Evolutionary conservation across 2,113 vertebrate species (phyloP), one percentile per base, ranked within the genome.

Genomic region (Archocentrus centrarchus): DNA sequence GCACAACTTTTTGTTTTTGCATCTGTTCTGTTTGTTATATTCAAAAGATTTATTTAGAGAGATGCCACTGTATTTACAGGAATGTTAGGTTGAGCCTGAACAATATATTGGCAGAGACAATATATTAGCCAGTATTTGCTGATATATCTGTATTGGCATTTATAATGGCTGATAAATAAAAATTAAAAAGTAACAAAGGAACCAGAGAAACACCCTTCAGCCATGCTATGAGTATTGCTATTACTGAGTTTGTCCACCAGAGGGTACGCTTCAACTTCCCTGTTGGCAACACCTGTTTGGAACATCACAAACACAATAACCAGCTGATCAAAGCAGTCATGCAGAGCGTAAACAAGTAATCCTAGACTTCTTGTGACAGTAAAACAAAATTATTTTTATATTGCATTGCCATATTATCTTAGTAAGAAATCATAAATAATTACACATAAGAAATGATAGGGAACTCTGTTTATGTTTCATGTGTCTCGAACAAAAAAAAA

Each of bases 21-120:
- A 18, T 53, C 13, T 68, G 1, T 73, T 53, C 0, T 30, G 80
- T 86, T 87, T 66, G 4, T 15, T 24, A 63, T 3, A 59, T 14
- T 81, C 27, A 66, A 85, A 3, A 75, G 58, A 37, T 50, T 84
- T 89, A 53, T 89, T 92, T 86, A 83, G 55, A 30, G 77, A 24
- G 39, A 87, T 5, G 8, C 11, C 27, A 6, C 78, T 53, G 76
- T 80, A 27, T 27, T 27, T 90, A 68, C 37, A 85, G 50, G 2
- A 15, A 61, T 70, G 64, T 66, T 44, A 82, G 63, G 66, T 2
- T 44, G 22, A 27, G 63, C 63, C n/a, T 11, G 63, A 47, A 27
- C 44, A 7, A 68, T 47, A 0, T 6, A 47, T 17, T 7, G 15
- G 63, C 13, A 44, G n/a, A 39, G n/a, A 0, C 63, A 10, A 1